phyloP scores from a whole-genome alignment of 2,888 invertebrate species.

The Nymphalis c-album region DNA sequence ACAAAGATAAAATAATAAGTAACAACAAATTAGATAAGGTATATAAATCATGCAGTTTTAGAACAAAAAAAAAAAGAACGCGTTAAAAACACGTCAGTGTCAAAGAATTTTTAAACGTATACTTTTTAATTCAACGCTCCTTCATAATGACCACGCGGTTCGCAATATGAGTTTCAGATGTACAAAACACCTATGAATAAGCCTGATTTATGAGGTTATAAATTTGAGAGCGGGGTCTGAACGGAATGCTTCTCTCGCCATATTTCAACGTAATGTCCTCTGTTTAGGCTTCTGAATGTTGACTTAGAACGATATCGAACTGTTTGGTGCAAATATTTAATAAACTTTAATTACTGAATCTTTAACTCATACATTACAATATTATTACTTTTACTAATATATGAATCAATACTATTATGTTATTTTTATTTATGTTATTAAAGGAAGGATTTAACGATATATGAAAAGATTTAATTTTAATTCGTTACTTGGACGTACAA shows the following conservation, averaged over 20 bases:
- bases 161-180: conserved; percentile 49
- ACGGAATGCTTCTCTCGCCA: conserved; percentile 55
- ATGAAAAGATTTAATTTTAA: too few species aligned
- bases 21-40: background rate
- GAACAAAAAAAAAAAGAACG: background rate
- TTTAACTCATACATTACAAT: background rate
- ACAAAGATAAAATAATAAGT: background rate
- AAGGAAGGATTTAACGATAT: too few species aligned
- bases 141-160: conserved; percentile 41
- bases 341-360: background rate
- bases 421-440: too few species aligned
- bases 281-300: conserved; percentile 50
- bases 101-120: conserved; percentile 17
- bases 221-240: conserved; percentile 52
- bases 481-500: too few species aligned
- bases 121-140: conserved; percentile 38
- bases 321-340: conserved; percentile 12
- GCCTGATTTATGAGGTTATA: conserved; percentile 59
- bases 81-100: conserved; percentile 6
- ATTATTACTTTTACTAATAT: background rate
- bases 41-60: background rate
- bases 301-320: conserved; percentile 39
- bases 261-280: conserved; percentile 61
- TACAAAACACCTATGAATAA: conserved; percentile 60
- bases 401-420: background rate